Evolutionary conservation across 2,797 vertebrate species (phyloP), one percentile per base, ranked within the genome.

Genomic region (Phrynocephalus forsythii): DNA sequence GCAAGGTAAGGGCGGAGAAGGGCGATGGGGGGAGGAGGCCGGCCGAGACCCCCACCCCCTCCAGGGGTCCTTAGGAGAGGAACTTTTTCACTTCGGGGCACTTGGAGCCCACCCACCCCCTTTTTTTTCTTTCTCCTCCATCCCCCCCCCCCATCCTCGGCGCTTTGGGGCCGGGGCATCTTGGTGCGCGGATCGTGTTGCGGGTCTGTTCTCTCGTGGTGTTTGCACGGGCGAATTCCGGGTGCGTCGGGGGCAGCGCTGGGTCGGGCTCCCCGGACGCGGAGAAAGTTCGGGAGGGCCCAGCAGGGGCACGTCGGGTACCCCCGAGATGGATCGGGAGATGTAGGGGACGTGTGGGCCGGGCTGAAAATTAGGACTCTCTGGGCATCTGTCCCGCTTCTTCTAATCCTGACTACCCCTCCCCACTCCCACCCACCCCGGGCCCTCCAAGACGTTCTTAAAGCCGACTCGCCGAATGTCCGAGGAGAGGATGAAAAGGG

Each of bases 1-100:
- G 95, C 98, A 98, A 98, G 99, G 99, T 99, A 96, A 95, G 87
- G 50, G 80, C 26, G 0, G 56, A 77, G n/a, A 16, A 60, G 85
- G 20, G 77, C 83, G 11, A 2, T 69, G 56, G 44, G 33, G 1
- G 28, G 0, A 33, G 33, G 11, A 73, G 79, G 8, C 30, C 20
- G 28, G 8, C 6, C 1, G 73, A 20, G 2, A 76, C 3, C 20
- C 5, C n/a, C 20, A 44, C 38, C 38, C 38, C 38, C 38, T 44
- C 38, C 38, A 44, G 38, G 38, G 38, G 38, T 44, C 38, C 16
- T 24, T 8, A 16, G 86, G 92, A 87, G 33, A 89, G 68, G 86
- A 95, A 94, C 92, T 94, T 94, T 33, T 7, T 5, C 89, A 60
- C 91, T 92, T 89, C 78, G 83, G 68, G 88, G 44, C 92, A 91